Conservation (phyloP, 1,140 invertebrate genomes). For the Drosophila mojavensis region DNA sequence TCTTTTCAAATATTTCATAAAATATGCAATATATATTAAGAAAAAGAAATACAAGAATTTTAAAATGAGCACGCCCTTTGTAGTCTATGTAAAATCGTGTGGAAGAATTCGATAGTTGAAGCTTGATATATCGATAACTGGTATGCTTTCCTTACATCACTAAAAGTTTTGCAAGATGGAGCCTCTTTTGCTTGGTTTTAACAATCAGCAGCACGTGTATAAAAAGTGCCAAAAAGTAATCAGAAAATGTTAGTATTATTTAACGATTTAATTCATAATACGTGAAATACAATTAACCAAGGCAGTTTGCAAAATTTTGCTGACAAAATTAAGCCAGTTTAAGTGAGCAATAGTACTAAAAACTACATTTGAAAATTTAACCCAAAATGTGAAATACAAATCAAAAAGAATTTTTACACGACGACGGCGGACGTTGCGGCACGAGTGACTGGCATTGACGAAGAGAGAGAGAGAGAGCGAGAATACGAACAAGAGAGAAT, state of each 20-base stretch:
- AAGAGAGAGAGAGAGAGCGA: slow-evolving; percentile 33
- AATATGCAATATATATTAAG: background rate
- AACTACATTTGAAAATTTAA: slow-evolving; percentile 52
- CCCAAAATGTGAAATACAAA: slow-evolving; percentile 55
- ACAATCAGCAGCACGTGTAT: slow-evolving; percentile 84
- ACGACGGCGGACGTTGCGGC: slow-evolving; percentile 53
- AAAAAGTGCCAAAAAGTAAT: slow-evolving; percentile 84
- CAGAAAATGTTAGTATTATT: slow-evolving; percentile 83
- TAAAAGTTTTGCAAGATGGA: slow-evolving; percentile 65
- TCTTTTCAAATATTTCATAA: background rate
- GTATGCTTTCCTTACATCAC: slow-evolving; percentile 48
- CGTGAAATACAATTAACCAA: slow-evolving; percentile 28
- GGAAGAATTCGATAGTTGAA: background rate
- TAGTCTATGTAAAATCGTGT: no score
- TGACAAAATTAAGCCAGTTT: slow-evolving; percentile 24
- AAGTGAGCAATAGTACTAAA: slow-evolving; percentile 43
- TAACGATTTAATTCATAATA: slow-evolving; percentile 44
- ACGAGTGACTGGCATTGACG: slow-evolving; percentile 59
- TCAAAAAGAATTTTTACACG: slow-evolving; percentile 60
- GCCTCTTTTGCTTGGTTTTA: slow-evolving; percentile 83
- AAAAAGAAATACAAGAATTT: background rate
- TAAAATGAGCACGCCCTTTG: no score
- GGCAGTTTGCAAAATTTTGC: slow-evolving; percentile 3
- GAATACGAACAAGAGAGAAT: slow-evolving; percentile 36
- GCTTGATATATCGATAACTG: slow-evolving; percentile 38